These are phyloP conservation scores for Caerostris darwini DNA, from an alignment of 1,140 invertebrate species.

Conservation along the genomic window DNA sequence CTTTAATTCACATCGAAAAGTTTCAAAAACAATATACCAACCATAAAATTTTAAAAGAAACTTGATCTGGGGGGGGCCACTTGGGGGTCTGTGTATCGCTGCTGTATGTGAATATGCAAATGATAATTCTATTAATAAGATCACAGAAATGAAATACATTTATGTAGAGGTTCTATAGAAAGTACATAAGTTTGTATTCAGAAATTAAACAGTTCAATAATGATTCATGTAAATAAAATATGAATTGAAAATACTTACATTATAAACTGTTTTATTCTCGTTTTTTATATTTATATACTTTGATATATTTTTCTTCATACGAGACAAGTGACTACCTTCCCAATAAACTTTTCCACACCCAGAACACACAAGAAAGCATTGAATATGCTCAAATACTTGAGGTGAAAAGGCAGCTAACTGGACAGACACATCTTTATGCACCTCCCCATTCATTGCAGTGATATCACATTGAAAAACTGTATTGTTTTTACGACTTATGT, in stretches of 20 bases:
- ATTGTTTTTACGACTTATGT: not conserved
- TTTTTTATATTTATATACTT: not conserved
- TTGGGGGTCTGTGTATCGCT: no score
- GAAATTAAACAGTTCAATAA: no score
- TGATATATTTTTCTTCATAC: not conserved
- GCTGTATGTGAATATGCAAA: no score
- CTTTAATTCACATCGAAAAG: no score
- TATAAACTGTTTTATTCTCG: not conserved
- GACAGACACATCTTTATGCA: slow-evolving; percentile 57
- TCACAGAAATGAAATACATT: no score
- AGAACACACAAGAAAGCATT: slow-evolving; percentile 80
- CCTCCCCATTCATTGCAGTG: not conserved
- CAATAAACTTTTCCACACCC: slow-evolving; percentile 83
- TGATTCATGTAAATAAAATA: not conserved
- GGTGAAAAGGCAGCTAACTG: slow-evolving; percentile 78
- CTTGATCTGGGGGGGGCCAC: no score
- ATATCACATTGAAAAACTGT: not conserved
- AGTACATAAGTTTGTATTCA: no score
- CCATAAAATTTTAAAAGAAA: no score
- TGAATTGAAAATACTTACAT: not conserved
- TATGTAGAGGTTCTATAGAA: no score
- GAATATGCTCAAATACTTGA: slow-evolving; percentile 79
- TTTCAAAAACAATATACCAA: no score
- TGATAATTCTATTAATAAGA: no score
- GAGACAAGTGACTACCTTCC: slow-evolving; percentile 81